These are phyloP conservation scores for Conus canariensis DNA, from an alignment of 2,888 invertebrate genomes.

Conservation along the genomic window DNA sequence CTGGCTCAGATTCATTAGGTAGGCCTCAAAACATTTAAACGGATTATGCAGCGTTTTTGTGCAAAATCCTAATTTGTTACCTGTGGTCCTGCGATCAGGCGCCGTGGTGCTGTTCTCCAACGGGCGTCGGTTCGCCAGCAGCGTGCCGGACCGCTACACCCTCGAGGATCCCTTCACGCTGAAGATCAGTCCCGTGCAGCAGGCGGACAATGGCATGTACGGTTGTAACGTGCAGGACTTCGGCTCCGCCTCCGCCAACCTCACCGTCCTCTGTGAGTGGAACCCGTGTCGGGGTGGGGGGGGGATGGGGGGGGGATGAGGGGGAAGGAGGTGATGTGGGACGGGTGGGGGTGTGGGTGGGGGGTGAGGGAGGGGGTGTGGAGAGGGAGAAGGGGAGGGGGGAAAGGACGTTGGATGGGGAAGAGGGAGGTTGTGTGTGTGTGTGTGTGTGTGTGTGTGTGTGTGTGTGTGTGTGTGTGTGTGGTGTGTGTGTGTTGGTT, in stretches of 20 bases:
- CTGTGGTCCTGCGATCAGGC: background rate
- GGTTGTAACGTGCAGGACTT: slow-evolving; percentile 57
- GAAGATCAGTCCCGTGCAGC: slow-evolving; percentile 55
- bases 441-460: background rate
- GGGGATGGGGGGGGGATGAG: background rate
- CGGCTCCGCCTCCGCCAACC: slow-evolving; percentile 53
- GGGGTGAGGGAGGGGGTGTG: background rate
- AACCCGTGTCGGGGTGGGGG: background rate
- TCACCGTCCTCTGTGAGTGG: slow-evolving; percentile 61
- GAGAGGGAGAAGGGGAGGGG: background rate
- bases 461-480: background rate
- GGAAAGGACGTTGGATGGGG: background rate
- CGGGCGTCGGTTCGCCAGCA: slow-evolving; percentile 42
- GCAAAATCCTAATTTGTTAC: too few species aligned
- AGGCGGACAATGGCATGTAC: slow-evolving; percentile 57
- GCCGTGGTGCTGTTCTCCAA: slow-evolving; percentile 55
- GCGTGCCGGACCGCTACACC: slow-evolving; percentile 47
- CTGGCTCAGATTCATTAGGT: too few species aligned
- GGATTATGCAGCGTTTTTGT: too few species aligned
- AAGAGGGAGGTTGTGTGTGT: background rate
- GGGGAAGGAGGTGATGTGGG: background rate
- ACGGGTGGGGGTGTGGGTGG: background rate
- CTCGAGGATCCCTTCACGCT: slow-evolving; percentile 57
- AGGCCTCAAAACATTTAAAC: too few species aligned
- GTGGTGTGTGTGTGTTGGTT: background rate